Percentiles rank a stretch among this genome's conserved stretches.
Evolutionary conservation across 2,888 invertebrate genomes (phyloP).

Genomic region (Chrysotoxum bicinctum): DNA sequence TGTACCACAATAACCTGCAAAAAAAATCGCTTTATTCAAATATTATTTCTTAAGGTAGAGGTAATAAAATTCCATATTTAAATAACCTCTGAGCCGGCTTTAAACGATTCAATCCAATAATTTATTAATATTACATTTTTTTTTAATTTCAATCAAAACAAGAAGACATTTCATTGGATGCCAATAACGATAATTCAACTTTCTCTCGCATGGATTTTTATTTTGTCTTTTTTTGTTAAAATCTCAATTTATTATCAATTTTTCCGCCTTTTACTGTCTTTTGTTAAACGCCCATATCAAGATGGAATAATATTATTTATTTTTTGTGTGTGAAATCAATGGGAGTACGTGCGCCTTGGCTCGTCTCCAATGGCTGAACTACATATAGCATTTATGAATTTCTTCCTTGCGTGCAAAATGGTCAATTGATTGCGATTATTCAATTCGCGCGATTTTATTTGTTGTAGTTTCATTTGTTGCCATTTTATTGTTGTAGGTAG

Average conservation of each 20-base stretch:
- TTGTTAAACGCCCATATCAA: slow-evolving; percentile 12
- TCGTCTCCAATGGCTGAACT: slow-evolving; percentile 9
- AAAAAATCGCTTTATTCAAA: background rate
- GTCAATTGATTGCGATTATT: slow-evolving; percentile 64
- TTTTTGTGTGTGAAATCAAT: background rate
- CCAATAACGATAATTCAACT: slow-evolving; percentile 1
- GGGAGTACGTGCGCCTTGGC: background rate
- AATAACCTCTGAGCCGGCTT: background rate
- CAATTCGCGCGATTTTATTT: slow-evolving; percentile 39
- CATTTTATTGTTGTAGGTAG: slow-evolving; percentile 14
- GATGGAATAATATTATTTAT: background rate
- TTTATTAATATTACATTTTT: background rate
- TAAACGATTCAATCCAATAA: background rate
- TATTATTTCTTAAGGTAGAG: background rate
- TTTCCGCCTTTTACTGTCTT: background rate
- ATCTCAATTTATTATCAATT: slow-evolving; percentile 14
- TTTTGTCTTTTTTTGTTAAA: background rate
- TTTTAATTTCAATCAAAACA: background rate
- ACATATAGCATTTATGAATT: slow-evolving; percentile 9
- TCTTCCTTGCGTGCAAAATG: slow-evolving; percentile 42
- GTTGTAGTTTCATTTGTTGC: slow-evolving; percentile 29
- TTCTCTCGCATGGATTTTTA: background rate
- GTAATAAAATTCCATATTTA: background rate
- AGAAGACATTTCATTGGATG: background rate
- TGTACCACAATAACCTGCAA: background rate